These are phyloP conservation scores for Drosophila pseudoobscura DNA, from an alignment of 1,140 invertebrate genomes.

Conservation along the genomic window DNA sequence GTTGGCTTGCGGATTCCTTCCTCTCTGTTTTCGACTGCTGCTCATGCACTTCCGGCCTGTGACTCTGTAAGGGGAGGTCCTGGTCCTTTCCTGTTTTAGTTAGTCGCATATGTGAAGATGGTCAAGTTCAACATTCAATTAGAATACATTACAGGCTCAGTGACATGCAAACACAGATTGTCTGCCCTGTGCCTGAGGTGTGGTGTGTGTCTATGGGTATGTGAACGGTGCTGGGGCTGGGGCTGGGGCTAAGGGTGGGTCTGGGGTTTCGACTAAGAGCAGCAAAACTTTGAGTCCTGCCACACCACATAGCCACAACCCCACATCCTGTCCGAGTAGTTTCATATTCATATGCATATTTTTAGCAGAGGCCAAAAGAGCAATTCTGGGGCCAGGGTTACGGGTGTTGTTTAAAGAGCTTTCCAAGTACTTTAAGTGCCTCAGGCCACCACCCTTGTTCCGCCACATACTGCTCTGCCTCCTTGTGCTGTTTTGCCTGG, in stretches of 20 bases:
- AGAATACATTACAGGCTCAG: slow-evolving; percentile 79
- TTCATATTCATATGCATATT: slow-evolving; percentile 80
- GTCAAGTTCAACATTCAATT: slow-evolving; percentile 80
- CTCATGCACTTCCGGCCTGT: slow-evolving; percentile 9
- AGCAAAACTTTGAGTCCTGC: slow-evolving; percentile 47
- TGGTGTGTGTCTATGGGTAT: slow-evolving; percentile 17
- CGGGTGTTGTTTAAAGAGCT: slow-evolving; percentile 61
- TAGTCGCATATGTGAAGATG: slow-evolving; percentile 54
- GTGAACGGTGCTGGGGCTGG: no score
- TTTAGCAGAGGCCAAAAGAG: slow-evolving; percentile 30
- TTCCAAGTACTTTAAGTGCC: slow-evolving; percentile 27
- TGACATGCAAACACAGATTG: slow-evolving; percentile 67
- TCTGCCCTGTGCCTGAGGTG: slow-evolving; percentile 50
- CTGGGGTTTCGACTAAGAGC: slow-evolving; percentile 10
- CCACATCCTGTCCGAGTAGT: slow-evolving; percentile 63
- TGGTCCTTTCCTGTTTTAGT: slow-evolving; percentile 36
- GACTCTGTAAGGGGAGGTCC: neutral
- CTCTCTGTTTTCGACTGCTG: slow-evolving; percentile 8
- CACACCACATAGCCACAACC: slow-evolving; percentile 34
- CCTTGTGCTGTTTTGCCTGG: slow-evolving; percentile 24
- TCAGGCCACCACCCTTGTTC: slow-evolving; percentile 13
- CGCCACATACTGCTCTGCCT: slow-evolving; percentile 5
- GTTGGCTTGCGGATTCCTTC: slow-evolving; percentile 21
- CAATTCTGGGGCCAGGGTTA: slow-evolving; percentile 24
- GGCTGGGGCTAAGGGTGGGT: no score